Evolutionary conservation across 2,888 invertebrate genomes (phyloP).

Genomic region (Melangyna quadrimaculata): DNA sequence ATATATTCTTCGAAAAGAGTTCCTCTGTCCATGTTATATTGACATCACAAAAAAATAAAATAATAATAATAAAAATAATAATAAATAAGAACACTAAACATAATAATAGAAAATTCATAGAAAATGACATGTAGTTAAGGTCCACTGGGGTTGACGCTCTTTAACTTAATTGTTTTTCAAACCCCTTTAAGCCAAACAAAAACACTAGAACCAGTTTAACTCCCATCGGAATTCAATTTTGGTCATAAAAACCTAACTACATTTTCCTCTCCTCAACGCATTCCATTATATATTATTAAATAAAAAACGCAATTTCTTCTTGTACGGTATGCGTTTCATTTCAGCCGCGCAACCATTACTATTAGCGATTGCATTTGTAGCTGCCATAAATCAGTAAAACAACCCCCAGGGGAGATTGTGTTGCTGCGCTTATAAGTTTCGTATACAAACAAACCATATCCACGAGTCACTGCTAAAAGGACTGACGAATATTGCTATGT

Average conservation of each 20-base stretch:
- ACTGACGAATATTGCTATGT: conserved; percentile 16
- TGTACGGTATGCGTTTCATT: not conserved
- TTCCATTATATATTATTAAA: no score
- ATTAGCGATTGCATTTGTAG: conserved; percentile 66
- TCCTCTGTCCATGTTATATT: no score
- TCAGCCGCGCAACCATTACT: not conserved
- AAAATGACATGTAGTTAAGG: not conserved
- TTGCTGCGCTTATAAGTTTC: conserved; percentile 38
- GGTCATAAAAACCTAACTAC: not conserved
- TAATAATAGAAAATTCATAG: no score
- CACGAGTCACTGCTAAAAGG: not conserved
- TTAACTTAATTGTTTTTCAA: not conserved
- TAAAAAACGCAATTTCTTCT: no score
- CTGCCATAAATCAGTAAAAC: conserved; percentile 64
- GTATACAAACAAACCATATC: not conserved
- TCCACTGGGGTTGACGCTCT: not conserved
- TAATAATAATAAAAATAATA: no score
- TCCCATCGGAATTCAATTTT: conserved; percentile 3
- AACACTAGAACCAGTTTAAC: not conserved
- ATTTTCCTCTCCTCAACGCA: not conserved
- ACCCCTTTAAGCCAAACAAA: not conserved
- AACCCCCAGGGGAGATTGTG: conserved; percentile 46
- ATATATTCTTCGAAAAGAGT: no score
- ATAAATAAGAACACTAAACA: no score
- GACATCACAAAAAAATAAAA: no score